Conservation (phyloP, 1,140 invertebrate species). For the Marisa cornuarietis region DNA sequence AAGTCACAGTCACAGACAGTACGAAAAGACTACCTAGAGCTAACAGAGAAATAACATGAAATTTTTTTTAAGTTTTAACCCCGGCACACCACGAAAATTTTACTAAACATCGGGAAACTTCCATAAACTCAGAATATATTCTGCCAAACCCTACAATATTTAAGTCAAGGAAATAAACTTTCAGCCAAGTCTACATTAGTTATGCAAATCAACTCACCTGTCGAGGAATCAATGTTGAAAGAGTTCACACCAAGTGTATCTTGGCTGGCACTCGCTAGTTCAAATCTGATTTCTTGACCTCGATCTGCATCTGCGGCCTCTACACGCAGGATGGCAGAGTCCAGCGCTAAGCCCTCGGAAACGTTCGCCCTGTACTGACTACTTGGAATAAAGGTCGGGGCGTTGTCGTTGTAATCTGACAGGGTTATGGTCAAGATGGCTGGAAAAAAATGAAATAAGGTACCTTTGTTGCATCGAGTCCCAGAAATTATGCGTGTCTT, state of each 20-base stretch:
- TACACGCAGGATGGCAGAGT: conserved; percentile 39
- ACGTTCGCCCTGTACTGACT: conserved; percentile 41
- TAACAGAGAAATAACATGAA: too few species aligned
- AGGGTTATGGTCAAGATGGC: conserved; percentile 44
- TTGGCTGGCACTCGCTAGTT: conserved; percentile 25
- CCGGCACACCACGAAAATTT: too few species aligned
- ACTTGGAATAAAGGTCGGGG: conserved; percentile 40
- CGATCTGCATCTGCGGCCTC: conserved; percentile 44
- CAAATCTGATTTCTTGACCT: conserved; percentile 41
- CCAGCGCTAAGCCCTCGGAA: conserved; percentile 39
- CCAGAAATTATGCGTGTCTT: too few species aligned
- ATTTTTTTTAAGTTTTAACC: too few species aligned
- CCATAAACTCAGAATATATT: too few species aligned
- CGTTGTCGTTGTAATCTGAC: conserved; percentile 50
- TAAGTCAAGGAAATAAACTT: too few species aligned
- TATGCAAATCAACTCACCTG: not conserved
- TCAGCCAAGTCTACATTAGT: too few species aligned
- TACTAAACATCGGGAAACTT: too few species aligned
- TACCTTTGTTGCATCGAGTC: too few species aligned
- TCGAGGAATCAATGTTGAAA: conserved; percentile 5
- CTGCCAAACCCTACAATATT: too few species aligned
- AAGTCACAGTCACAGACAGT: too few species aligned
- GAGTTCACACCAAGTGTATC: conserved; percentile 27
- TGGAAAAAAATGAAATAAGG: conserved; percentile 23
- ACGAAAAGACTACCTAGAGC: too few species aligned